Evolutionary conservation across 2,113 vertebrate genomes (phyloP).

Genomic region (Hemibagrus wyckioides): DNA sequence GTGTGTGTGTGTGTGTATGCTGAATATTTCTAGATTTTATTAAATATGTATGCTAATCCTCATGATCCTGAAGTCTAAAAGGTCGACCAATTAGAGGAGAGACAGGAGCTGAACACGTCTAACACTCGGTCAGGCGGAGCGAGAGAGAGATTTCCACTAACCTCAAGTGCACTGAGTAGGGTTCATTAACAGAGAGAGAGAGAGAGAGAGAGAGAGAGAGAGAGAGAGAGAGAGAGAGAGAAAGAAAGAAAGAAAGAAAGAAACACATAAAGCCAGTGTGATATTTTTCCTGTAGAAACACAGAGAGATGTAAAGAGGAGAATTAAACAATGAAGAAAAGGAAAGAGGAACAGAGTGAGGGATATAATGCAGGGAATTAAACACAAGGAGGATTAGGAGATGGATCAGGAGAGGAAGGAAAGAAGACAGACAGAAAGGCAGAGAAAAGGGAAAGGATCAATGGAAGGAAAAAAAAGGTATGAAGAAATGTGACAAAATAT

Average conservation of each 20-base stretch:
- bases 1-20: background rate
- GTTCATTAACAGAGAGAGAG: background rate
- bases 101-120: background rate
- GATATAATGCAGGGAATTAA: background rate
- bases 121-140: background rate
- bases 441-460: background rate
- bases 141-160: background rate
- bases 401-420: background rate
- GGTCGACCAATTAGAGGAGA: constrained; percentile 54
- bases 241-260: no score
- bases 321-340: background rate
- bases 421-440: no score
- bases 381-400: background rate
- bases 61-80: background rate
- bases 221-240: no score
- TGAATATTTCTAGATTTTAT: background rate
- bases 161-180: background rate
- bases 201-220: background rate
- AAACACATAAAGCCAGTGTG: no score
- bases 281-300: background rate
- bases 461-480: background rate
- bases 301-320: background rate
- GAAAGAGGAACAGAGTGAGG: background rate
- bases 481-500: background rate
- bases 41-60: background rate